Percentiles rank a stretch among this genome's conserved stretches.
These are phyloP conservation scores for Torymus aiolomorphi DNA, from an alignment of 2,888 invertebrate genomes.

Conservation along the genomic window DNA sequence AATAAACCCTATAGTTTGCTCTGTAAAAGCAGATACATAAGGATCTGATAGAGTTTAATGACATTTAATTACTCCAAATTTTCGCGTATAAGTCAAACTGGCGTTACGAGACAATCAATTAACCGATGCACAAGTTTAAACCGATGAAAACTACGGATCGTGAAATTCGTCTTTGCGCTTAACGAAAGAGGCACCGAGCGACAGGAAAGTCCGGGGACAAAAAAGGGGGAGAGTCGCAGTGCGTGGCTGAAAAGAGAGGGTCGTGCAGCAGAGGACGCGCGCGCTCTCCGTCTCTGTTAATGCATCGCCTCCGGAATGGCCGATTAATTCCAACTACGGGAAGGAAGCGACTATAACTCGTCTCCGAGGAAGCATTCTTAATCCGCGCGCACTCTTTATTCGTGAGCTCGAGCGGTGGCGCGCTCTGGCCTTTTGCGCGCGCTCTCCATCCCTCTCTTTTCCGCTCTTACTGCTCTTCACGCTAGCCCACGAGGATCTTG, in stretches of 20 bases:
- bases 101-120: background rate
- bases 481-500: background rate
- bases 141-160: background rate
- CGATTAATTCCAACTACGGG: constrained; percentile 75
- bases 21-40: no score
- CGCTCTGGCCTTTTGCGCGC: constrained; percentile 48
- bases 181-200: constrained; percentile 22
- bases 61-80: no score
- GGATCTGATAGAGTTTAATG: no score
- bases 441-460: constrained; percentile 49
- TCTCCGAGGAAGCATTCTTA: constrained; percentile 75
- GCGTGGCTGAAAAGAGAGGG: constrained; percentile 21
- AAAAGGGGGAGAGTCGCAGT: background rate
- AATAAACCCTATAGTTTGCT: no score
- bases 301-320: constrained; percentile 74
- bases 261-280: constrained; percentile 22
- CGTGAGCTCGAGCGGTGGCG: constrained; percentile 62
- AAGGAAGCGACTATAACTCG: constrained; percentile 75
- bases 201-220: constrained; percentile 40
- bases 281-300: constrained; percentile 70
- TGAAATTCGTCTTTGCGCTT: constrained; percentile 46
- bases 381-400: constrained; percentile 74
- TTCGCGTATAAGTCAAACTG: no score
- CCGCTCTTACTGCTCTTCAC: background rate
- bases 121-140: constrained; percentile 6